These are phyloP conservation scores for Poeciliopsis occidentalis DNA, from an alignment of 2,113 vertebrate genomes.

Conservation along the genomic window DNA sequence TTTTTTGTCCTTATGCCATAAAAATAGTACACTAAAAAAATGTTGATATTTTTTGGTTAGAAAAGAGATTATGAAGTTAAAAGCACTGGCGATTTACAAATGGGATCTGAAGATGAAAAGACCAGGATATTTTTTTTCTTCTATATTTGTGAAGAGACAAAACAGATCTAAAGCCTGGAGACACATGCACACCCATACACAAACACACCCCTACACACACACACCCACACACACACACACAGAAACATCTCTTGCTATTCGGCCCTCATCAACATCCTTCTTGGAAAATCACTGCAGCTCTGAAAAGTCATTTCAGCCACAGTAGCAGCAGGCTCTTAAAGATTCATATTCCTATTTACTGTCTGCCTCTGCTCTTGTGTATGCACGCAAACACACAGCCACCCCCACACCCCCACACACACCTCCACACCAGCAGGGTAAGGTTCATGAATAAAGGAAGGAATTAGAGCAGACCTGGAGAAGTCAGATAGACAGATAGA, in stretches of 20 bases:
- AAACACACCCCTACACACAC: slow-evolving; percentile 8
- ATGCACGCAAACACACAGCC: slow-evolving; percentile 16
- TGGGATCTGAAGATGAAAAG: slow-evolving; percentile 33
- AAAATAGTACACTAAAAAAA: slow-evolving; percentile 19
- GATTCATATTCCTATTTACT: slow-evolving; percentile 83
- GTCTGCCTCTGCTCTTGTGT: slow-evolving; percentile 56
- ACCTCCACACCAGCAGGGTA: slow-evolving; percentile 69
- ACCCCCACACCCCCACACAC: slow-evolving; percentile 23
- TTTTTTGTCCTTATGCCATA: slow-evolving; percentile 11
- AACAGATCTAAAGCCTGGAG: slow-evolving; percentile 21
- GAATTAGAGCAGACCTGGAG: slow-evolving; percentile 73
- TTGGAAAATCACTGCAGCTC: slow-evolving; percentile 78
- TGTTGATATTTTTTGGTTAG: not conserved
- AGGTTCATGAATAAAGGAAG: slow-evolving; percentile 80
- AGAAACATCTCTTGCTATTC: slow-evolving; percentile 61
- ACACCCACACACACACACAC: slow-evolving; percentile 27
- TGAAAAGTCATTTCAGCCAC: slow-evolving; percentile 77
- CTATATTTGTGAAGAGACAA: slow-evolving; percentile 26
- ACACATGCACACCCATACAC: slow-evolving; percentile 24
- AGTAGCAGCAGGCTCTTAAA: slow-evolving; percentile 77
- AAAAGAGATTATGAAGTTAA: slow-evolving; percentile 41
- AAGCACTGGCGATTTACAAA: slow-evolving; percentile 40
- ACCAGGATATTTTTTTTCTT: slow-evolving; percentile 7
- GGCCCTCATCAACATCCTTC: slow-evolving; percentile 77
- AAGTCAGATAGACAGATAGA: slow-evolving; percentile 72